These are phyloP conservation scores for Drosophila multiciliata DNA, from an alignment of 2,888 invertebrate genomes.

Conservation along the genomic window DNA sequence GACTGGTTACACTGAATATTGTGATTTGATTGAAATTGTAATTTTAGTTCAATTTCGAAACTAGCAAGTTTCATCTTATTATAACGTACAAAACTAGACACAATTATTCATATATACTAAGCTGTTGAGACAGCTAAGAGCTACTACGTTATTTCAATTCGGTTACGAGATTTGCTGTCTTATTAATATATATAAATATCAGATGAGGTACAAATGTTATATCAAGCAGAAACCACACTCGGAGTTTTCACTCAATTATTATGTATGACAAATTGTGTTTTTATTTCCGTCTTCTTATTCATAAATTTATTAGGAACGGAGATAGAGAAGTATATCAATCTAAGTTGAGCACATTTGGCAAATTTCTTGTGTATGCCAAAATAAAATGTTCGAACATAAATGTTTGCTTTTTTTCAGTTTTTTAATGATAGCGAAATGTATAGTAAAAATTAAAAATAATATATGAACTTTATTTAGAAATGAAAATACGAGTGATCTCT, in stretches of 20 bases:
- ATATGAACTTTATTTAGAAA: neutral
- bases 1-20: neutral
- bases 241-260: neutral
- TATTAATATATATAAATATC: neutral
- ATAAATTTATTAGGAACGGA: neutral
- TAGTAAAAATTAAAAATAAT: neutral
- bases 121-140: slow-evolving; percentile 11
- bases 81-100: slow-evolving; percentile 2
- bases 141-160: slow-evolving; percentile 1
- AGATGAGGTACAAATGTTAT: neutral
- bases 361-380: neutral
- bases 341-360: neutral
- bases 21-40: neutral
- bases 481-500: neutral
- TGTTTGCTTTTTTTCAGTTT: neutral
- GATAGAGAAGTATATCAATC: neutral
- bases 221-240: neutral
- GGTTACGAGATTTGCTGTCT: neutral
- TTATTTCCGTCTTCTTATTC: neutral
- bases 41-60: neutral
- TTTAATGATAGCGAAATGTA: neutral
- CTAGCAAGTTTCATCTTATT: slow-evolving; percentile 22
- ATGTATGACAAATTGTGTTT: neutral
- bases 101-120: neutral
- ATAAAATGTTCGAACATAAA: neutral